Evolutionary conservation across 2,888 invertebrate species (phyloP).

Genomic region (Rhamnusium bicolor): DNA sequence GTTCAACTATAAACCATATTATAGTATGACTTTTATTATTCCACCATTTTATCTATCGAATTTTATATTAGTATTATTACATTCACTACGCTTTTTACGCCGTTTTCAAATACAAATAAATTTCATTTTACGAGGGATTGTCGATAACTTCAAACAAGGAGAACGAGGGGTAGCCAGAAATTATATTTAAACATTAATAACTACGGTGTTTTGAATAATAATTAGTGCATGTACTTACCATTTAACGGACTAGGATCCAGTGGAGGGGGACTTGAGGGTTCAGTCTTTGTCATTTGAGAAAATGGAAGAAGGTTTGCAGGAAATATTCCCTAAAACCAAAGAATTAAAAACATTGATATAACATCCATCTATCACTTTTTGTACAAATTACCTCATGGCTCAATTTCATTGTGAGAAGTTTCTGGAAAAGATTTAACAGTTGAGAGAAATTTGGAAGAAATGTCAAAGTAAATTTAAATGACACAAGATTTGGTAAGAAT

Average conservation of each 20-base stretch:
- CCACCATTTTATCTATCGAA: conserved; percentile 50
- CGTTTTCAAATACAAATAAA: conserved; percentile 24
- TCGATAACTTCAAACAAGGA: neutral
- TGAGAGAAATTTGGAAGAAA: neutral
- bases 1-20: conserved; percentile 49
- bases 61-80: conserved; percentile 39
- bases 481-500: too few relatives aligned
- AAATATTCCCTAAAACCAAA: conserved; percentile 71
- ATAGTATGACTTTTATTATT: conserved; percentile 52
- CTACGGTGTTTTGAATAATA: neutral
- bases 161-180: neutral
- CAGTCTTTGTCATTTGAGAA: conserved; percentile 68
- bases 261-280: conserved; percentile 68
- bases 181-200: neutral
- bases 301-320: conserved; percentile 71
- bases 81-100: conserved; percentile 35
- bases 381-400: neutral
- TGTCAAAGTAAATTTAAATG: too few relatives aligned
- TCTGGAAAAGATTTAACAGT: conserved; percentile 13
- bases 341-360: neutral
- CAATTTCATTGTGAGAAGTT: conserved; percentile 10
- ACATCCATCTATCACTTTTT: neutral
- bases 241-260: conserved; percentile 67
- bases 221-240: conserved; percentile 64
- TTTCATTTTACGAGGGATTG: neutral